A percentile compares a stretch with the other conserved stretches of the same genome.
Conservation (phyloP, 2,113 vertebrate species). For the Cyphomyrus plagiostoma region DNA sequence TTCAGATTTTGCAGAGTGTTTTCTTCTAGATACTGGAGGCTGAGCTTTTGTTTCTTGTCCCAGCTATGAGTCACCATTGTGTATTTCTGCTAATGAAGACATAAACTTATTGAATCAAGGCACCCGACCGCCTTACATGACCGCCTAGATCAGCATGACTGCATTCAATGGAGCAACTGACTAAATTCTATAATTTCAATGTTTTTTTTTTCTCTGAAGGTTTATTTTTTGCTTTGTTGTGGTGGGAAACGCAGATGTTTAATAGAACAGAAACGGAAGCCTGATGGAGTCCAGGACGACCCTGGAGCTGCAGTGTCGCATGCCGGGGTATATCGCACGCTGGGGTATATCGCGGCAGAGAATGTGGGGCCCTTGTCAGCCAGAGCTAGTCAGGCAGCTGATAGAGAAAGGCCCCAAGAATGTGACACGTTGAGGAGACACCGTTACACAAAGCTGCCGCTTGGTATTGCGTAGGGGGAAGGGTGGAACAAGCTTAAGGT, state of each 20-base stretch:
- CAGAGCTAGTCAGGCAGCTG: not conserved
- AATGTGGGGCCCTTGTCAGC: not conserved
- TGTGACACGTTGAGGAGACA: not conserved
- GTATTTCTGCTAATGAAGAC: not conserved
- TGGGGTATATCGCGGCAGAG: not conserved
- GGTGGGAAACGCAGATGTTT: not conserved
- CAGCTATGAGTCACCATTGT: not conserved
- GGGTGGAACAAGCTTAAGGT: not conserved
- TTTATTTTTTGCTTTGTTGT: not conserved
- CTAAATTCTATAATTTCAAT: not conserved
- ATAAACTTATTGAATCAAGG: not conserved
- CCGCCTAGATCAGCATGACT: not conserved
- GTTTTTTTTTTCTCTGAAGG: not conserved
- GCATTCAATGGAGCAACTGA: not conserved
- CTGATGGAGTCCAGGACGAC: not conserved
- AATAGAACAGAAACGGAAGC: not conserved
- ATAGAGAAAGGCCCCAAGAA: not conserved
- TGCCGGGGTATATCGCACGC: not conserved
- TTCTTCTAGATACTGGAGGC: not conserved
- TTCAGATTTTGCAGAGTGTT: not conserved
- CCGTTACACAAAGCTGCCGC: not conserved
- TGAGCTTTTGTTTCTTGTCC: not conserved
- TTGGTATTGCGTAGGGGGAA: not conserved
- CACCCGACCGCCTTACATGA: not conserved
- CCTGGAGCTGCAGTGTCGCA: not conserved